A percentile compares a stretch with the other conserved stretches of the same genome.
Conservation (phyloP, 1,140 invertebrate genomes). For the Carcinoscorpius rotundicauda region DNA sequence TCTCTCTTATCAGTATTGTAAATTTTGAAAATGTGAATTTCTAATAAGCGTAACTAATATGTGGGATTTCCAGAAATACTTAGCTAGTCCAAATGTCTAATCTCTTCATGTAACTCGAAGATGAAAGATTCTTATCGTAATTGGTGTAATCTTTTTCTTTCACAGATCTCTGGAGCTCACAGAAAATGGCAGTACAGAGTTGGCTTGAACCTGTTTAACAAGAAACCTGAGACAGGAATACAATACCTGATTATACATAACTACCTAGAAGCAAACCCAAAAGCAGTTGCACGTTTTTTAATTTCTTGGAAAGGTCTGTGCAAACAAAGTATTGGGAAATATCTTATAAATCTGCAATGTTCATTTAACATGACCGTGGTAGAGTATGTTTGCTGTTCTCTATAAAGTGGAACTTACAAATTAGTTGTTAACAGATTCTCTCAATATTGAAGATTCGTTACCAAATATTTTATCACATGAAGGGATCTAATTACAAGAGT, state of each 20-base stretch:
- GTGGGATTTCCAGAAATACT: too few species aligned
- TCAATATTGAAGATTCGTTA: background rate
- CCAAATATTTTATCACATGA: too few species aligned
- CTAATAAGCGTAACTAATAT: too few species aligned
- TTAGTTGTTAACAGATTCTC: too few species aligned
- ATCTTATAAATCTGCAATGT: constrained; percentile 89
- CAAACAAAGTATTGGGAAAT: constrained; percentile 99
- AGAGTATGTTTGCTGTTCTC: background rate
- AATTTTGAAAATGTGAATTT: too few species aligned
- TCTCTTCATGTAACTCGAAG: too few species aligned
- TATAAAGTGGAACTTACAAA: too few species aligned
- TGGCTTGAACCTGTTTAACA: constrained; percentile 96
- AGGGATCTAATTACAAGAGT: too few species aligned
- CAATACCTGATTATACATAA: constrained; percentile 85
- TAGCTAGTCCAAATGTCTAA: too few species aligned
- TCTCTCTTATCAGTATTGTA: too few species aligned
- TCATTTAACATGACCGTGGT: constrained; percentile 84
- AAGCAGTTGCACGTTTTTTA: constrained; percentile 83
- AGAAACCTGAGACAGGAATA: constrained; percentile 73
- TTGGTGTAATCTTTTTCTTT: background rate
- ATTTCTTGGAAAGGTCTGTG: constrained; percentile 92
- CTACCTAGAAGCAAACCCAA: constrained; percentile 71
- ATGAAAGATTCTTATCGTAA: too few species aligned
- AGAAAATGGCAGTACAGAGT: constrained; percentile 81
- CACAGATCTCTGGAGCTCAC: background rate